Conservation (phyloP, 2,113 vertebrate genomes). For the Sinocyclocheilus anshuiensis region DNA sequence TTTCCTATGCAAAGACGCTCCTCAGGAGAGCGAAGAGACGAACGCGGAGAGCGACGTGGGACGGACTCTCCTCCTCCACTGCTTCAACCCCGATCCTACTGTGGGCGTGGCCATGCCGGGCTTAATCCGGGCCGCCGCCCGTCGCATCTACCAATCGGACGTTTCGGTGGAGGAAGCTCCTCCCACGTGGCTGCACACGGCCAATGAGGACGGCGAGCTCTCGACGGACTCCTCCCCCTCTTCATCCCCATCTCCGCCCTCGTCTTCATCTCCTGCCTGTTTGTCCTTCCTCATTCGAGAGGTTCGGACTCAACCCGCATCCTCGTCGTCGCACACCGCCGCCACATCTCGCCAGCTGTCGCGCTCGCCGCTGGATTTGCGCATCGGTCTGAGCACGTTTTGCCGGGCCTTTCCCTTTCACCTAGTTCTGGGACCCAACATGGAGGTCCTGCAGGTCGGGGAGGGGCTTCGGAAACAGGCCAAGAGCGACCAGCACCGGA, state of each 20-base stretch:
- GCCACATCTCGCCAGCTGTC: conserved; percentile 73
- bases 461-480: conserved; percentile 92
- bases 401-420: conserved; percentile 97
- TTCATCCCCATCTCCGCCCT: conserved; percentile 75
- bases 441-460: conserved; percentile 92
- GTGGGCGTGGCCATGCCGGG: conserved; percentile 94
- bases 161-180: conserved; percentile 90
- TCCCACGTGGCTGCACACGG: conserved; percentile 70
- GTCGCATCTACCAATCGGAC: conserved; percentile 88
- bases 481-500: conserved; percentile 85
- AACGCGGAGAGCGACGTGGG: conserved; percentile 63
- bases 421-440: conserved; percentile 89
- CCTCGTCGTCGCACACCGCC: conserved; percentile 59
- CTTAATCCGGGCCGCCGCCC: conserved; percentile 91
- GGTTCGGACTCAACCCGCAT: conserved; percentile 62
- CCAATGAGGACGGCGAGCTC: conserved; percentile 75
- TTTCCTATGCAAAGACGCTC: conserved; percentile 94
- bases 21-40: conserved; percentile 60
- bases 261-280: conserved; percentile 69
- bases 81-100: conserved; percentile 89
- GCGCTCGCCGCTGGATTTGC: conserved; percentile 84
- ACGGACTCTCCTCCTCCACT: conserved; percentile 87
- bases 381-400: conserved; percentile 93
- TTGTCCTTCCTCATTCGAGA: conserved; percentile 85
- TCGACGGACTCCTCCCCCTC: conserved; percentile 79